These are phyloP conservation scores for Micromys minutus DNA, from an alignment of 2,113 vertebrate genomes.

Conservation along the genomic window DNA sequence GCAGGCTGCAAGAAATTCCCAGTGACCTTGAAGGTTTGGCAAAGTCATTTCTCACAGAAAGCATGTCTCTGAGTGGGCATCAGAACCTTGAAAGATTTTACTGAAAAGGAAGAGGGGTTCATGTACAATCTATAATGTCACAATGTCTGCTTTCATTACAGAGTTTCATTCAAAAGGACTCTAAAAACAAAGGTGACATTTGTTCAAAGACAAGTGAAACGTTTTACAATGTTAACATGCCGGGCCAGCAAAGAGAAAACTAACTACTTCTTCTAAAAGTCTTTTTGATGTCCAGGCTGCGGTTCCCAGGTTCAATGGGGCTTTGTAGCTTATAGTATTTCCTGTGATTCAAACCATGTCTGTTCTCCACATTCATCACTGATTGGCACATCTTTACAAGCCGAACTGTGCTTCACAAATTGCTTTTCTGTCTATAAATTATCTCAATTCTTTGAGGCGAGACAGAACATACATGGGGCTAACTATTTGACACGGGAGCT, in stretches of 20 bases:
- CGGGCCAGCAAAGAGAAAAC: neutral
- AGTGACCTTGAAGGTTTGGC: slow-evolving; percentile 66
- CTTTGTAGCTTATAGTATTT: neutral
- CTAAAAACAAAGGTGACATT: slow-evolving; percentile 34
- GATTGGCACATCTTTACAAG: slow-evolving; percentile 16
- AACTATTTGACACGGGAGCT: neutral
- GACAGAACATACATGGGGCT: slow-evolving; percentile 4
- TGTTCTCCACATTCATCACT: neutral
- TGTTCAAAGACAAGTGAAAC: neutral
- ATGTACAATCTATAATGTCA: neutral
- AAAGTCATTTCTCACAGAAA: slow-evolving; percentile 53
- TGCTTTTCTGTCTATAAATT: neutral
- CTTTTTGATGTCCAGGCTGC: neutral
- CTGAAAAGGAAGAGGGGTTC: neutral
- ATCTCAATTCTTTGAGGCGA: slow-evolving; percentile 22
- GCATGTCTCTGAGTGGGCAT: neutral
- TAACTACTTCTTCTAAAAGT: neutral
- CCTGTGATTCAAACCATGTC: slow-evolving; percentile 1
- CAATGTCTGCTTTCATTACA: neutral
- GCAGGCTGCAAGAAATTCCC: slow-evolving; percentile 71
- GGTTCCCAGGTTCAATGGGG: neutral
- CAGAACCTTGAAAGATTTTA: slow-evolving; percentile 60
- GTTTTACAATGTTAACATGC: neutral
- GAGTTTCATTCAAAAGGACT: slow-evolving; percentile 37
- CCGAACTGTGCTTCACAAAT: neutral